Conservation (phyloP, 2,113 vertebrate genomes). For the Sitta europaea region DNA sequence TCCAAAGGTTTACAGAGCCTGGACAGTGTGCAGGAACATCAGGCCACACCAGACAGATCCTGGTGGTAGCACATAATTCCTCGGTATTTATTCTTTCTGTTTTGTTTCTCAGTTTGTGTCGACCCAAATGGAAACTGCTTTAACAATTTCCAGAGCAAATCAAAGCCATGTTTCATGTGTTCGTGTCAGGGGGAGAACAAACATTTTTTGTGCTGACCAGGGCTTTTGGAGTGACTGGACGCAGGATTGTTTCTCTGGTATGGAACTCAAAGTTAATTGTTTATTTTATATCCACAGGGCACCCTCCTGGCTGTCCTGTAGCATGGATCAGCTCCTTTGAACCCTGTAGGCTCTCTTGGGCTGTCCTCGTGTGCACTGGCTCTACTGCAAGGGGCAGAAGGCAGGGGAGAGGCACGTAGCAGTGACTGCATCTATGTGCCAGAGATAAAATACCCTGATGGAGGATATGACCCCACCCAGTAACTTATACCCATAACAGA, state of each 20-base stretch:
- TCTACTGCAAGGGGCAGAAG: background rate
- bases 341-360: background rate
- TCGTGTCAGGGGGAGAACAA: slow-evolving; percentile 69
- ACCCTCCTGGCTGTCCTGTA: background rate
- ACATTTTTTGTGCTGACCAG: slow-evolving; percentile 68
- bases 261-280: background rate
- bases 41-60: background rate
- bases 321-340: background rate
- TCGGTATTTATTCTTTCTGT: background rate
- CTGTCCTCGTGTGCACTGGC: fast-evolving
- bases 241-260: slow-evolving; percentile 69
- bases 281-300: background rate
- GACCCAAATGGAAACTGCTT: slow-evolving; percentile 35
- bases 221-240: slow-evolving; percentile 82
- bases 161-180: slow-evolving; percentile 51
- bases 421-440: background rate
- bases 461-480: background rate
- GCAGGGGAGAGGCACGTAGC: background rate
- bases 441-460: background rate
- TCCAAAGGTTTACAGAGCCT: background rate
- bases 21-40: background rate
- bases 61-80: background rate
- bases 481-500: background rate
- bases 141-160: slow-evolving; percentile 42
- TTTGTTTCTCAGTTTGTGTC: slow-evolving; percentile 58